These are phyloP conservation scores for Alentia gelatinosa DNA, from an alignment of 2,888 invertebrate genomes.

Conservation along the genomic window DNA sequence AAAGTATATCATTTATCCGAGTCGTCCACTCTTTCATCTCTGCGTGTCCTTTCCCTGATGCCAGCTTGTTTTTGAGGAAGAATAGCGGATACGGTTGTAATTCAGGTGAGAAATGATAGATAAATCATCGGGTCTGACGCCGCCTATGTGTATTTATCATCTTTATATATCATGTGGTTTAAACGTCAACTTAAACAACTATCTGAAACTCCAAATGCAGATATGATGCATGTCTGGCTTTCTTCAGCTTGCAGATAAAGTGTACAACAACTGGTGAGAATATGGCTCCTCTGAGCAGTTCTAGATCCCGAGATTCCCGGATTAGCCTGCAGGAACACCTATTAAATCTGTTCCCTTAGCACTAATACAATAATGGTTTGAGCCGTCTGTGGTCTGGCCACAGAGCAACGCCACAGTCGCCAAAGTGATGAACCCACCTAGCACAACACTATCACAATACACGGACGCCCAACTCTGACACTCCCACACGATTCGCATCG, in stretches of 20 bases:
- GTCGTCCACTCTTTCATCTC: constrained; percentile 12
- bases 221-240: no score
- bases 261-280: background rate
- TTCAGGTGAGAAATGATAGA: background rate
- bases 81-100: background rate
- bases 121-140: background rate
- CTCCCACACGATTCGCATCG: no score
- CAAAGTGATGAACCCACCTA: no score
- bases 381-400: no score
- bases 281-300: background rate
- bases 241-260: background rate
- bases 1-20: background rate
- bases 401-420: no score
- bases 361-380: no score
- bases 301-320: background rate
- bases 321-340: background rate
- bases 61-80: background rate
- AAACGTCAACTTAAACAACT: background rate
- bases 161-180: background rate
- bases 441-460: no score
- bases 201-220: background rate
- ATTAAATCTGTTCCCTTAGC: no score
- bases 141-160: constrained; percentile 1
- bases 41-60: background rate
- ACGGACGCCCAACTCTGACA: no score